Evolutionary conservation across 2,113 vertebrate genomes (phyloP), one percentile per base, ranked within the genome.

Genomic region (Garra rufa): DNA sequence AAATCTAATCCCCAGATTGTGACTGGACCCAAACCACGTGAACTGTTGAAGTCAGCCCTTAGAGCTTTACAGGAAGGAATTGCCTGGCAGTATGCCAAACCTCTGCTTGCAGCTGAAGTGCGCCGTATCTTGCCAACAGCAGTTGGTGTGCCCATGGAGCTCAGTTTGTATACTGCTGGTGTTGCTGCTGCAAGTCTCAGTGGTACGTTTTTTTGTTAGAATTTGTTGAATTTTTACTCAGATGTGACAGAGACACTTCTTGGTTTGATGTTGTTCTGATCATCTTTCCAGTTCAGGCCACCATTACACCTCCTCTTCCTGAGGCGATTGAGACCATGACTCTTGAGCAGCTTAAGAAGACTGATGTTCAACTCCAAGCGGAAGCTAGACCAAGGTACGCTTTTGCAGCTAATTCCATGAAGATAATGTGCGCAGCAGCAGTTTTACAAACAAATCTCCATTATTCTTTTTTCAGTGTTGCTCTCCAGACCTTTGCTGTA

Each of bases 131-230:
- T 96, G 1, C 95, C 96, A 2, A 96, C 93, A 34, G 88, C 85
- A 83, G 85, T 93, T 0, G 96, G 96, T 15, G 21, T 96, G 48
- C 96, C 96, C 0, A 89, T 97, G 91, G 95, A 96, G 55, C 86
- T 96, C 0, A 86, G 92, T 57, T 65, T 92, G 0, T 94, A 94
- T 90, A 85, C 85, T 0, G 83, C 95, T 38, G 94, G 90, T 15
- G 92, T 96, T 77, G 93, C 89, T 86, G 85, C 84, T 9, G 92
- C 88, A 1, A 74, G 77, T 0, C 2, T 88, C 83, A 87, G 83
- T 0, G 59, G 96, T 96, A 88, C 87, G 91, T 21, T 50, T 59
- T 76, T 61, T 19, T n/a, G n/a, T 11, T 13, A 0, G 1, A 0
- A 46, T n/a, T n/a, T n/a, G n/a, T n/a, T n/a, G n/a, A n/a, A n/a